phyloP scores from a whole-genome alignment of 37 sponge, comb jelly and placozoan genomes.

The Cliona cf. orientalis region DNA sequence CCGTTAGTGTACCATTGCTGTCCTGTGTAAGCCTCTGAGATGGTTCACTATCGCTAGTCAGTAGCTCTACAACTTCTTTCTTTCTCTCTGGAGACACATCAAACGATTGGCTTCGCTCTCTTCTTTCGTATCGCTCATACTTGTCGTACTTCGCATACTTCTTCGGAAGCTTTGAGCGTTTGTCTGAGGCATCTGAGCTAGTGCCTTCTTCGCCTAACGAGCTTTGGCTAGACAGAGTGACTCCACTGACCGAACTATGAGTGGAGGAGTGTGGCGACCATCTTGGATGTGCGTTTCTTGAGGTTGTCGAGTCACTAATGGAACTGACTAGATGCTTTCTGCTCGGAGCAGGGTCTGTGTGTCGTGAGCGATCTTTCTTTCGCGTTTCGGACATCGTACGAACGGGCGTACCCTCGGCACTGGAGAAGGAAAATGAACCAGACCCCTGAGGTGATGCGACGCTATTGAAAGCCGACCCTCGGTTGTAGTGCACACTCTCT shows the following conservation, averaged over 20 bases:
- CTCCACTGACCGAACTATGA: not conserved
- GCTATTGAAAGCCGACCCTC: not conserved
- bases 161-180: not conserved
- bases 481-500: not conserved
- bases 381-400: not conserved
- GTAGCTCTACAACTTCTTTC: too few relatives aligned
- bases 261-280: not conserved
- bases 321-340: not conserved
- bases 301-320: not conserved
- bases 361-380: not conserved
- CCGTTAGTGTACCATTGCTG: constrained; percentile 19
- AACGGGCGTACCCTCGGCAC: not conserved
- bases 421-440: not conserved
- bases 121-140: not conserved
- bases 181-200: not conserved
- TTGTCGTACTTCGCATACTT: not conserved
- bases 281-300: not conserved
- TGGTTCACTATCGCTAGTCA: not conserved
- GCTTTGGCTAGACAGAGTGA: too few relatives aligned
- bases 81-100: not conserved
- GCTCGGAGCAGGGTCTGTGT: not conserved
- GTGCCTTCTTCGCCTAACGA: too few relatives aligned
- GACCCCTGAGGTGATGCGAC: not conserved
- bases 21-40: constrained; percentile 12
- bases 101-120: not conserved